Percentiles rank a stretch among this genome's conserved stretches.
Conservation (phyloP, 2,113 vertebrate genomes). For the Canis aureus region DNA sequence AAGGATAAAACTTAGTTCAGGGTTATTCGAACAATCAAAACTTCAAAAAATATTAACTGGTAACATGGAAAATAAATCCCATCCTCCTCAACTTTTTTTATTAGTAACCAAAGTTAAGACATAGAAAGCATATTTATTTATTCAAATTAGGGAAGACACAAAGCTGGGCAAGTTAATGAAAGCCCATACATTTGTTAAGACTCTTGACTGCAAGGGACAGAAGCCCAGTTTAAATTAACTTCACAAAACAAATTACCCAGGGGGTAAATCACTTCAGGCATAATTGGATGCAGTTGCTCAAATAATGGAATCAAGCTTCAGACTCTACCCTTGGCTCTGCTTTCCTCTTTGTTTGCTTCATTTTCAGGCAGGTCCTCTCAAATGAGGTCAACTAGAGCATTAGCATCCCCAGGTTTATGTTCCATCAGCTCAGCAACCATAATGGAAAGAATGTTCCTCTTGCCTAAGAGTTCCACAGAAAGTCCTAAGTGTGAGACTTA, state of each 20-base stretch:
- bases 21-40: neutral
- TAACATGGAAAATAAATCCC: neutral
- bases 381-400: neutral
- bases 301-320: neutral
- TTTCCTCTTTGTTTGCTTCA: neutral
- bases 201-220: neutral
- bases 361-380: conserved; percentile 10
- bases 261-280: neutral
- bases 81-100: neutral
- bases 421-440: neutral
- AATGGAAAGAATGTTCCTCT: neutral
- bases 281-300: neutral
- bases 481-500: neutral
- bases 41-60: neutral
- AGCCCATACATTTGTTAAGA: neutral
- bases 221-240: conserved; percentile 6
- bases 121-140: neutral
- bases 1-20: neutral
- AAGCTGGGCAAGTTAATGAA: neutral
- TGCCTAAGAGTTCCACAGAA: neutral
- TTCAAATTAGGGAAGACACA: conserved; percentile 22
- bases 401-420: neutral
- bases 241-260: neutral
- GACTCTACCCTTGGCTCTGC: neutral
- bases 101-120: neutral